Percentiles rank a stretch among this genome's conserved stretches.
phyloP scores from a whole-genome alignment of 2,797 vertebrate genomes.

The Cynopterus sphinx region DNA sequence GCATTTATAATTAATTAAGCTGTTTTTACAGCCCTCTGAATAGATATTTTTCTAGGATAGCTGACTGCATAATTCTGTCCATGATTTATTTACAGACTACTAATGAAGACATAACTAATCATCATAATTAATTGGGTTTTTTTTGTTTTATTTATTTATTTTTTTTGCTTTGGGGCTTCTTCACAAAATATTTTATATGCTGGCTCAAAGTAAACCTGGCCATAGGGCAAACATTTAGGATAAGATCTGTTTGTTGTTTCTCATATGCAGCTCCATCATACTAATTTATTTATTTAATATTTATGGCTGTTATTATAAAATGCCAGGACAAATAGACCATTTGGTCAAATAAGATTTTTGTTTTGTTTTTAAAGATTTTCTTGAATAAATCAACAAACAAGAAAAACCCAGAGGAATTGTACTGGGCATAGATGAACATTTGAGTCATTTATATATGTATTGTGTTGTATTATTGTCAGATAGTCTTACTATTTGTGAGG shows the following conservation, averaged over 20 bases:
- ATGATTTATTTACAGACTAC: conserved; percentile 88
- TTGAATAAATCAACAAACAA: background rate
- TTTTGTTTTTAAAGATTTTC: background rate
- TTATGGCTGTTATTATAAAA: background rate
- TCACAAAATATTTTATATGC: conserved; percentile 82
- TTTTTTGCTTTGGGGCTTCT: conserved; percentile 84
- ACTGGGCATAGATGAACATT: background rate
- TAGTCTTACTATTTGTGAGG: background rate
- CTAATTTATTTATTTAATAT: conserved; percentile 33
- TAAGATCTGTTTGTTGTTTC: conserved; percentile 63
- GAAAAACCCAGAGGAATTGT: background rate
- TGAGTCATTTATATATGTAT: background rate
- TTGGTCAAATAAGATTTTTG: background rate
- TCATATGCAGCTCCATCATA: conserved; percentile 54
- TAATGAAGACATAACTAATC: conserved; percentile 88
- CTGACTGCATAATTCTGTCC: conserved; percentile 73
- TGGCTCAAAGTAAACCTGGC: conserved; percentile 74
- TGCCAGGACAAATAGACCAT: background rate
- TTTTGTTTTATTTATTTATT: conserved; percentile 80
- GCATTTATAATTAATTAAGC: conserved; percentile 83
- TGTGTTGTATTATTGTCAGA: background rate
- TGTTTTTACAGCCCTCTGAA: conserved; percentile 71
- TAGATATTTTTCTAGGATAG: conserved; percentile 70
- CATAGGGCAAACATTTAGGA: conserved; percentile 76
- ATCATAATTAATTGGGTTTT: conserved; percentile 87